These are phyloP conservation scores for Leontopithecus rosalia DNA, from an alignment of 2,797 vertebrate species.

Conservation along the genomic window DNA sequence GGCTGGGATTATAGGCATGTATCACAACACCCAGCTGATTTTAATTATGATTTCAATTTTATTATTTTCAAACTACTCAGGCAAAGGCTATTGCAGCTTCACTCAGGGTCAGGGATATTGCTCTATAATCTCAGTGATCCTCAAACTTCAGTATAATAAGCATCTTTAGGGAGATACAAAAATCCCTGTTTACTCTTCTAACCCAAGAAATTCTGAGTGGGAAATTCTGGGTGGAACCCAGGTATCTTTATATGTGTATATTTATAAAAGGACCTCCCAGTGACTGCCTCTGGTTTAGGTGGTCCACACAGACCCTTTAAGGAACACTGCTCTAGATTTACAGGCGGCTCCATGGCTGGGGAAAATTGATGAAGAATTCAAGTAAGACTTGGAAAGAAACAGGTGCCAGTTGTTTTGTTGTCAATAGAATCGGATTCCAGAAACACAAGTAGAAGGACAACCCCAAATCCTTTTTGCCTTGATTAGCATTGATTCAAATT, in stretches of 20 bases:
- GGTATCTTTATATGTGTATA: neutral
- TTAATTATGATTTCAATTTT: neutral
- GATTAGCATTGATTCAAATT: slow-evolving; percentile 48
- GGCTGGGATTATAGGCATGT: neutral
- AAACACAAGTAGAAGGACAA: slow-evolving; percentile 53
- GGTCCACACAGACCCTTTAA: neutral
- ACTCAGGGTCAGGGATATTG: neutral
- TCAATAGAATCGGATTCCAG: slow-evolving; percentile 40
- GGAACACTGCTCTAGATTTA: neutral
- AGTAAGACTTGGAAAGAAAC: neutral
- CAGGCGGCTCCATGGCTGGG: neutral
- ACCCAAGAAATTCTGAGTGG: neutral
- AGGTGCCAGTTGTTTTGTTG: slow-evolving; percentile 29
- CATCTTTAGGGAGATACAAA: neutral
- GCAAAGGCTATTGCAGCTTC: neutral
- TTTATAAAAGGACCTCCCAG: neutral
- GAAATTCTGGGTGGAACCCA: neutral
- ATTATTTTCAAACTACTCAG: neutral
- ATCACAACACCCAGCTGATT: neutral
- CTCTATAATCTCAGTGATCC: neutral
- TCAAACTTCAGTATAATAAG: neutral
- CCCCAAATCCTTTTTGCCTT: slow-evolving; percentile 25
- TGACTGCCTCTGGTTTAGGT: neutral
- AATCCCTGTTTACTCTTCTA: neutral
- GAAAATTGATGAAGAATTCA: neutral